A percentile compares a stretch with the other conserved stretches of the same genome.
These are phyloP conservation scores for Ceratosolen solmsi DNA, from an alignment of 1,140 invertebrate species.

Conservation along the genomic window DNA sequence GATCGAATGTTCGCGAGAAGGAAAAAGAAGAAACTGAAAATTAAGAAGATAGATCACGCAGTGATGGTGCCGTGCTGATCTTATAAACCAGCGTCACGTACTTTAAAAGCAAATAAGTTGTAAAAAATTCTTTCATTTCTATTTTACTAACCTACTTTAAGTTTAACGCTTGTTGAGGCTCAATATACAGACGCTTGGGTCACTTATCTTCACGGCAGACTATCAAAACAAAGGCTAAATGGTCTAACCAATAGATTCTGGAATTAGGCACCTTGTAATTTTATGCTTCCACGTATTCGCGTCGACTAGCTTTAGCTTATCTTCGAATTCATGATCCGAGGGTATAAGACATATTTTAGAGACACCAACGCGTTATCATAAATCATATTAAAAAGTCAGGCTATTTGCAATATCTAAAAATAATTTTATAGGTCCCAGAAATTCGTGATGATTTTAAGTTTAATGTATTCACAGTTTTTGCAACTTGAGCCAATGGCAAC, in stretches of 20 bases:
- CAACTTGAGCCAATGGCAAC: too few relatives aligned
- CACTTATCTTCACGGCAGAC: constrained; percentile 2
- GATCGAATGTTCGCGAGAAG: too few relatives aligned
- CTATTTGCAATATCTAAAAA: neutral
- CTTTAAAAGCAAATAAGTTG: too few relatives aligned
- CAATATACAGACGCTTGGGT: neutral
- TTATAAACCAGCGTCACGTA: too few relatives aligned
- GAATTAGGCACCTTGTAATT: constrained; percentile 7
- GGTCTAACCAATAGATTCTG: constrained; percentile 4
- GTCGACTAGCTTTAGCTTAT: constrained; percentile 6
- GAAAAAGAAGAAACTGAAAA: too few relatives aligned
- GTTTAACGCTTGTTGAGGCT: neutral
- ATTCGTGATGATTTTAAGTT: too few relatives aligned
- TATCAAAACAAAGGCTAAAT: constrained; percentile 15
- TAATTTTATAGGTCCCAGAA: neutral
- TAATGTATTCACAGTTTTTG: too few relatives aligned
- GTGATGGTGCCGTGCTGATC: too few relatives aligned
- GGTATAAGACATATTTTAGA: neutral
- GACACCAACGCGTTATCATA: neutral
- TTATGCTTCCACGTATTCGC: neutral
- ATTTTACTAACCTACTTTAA: constrained; percentile 2
- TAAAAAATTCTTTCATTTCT: constrained; percentile 3
- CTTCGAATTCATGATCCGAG: constrained; percentile 15
- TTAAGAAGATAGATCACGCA: too few relatives aligned
- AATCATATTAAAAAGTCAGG: neutral